phyloP scores from a whole-genome alignment of 2,888 invertebrate species.

The Adelognathus sp. region DNA sequence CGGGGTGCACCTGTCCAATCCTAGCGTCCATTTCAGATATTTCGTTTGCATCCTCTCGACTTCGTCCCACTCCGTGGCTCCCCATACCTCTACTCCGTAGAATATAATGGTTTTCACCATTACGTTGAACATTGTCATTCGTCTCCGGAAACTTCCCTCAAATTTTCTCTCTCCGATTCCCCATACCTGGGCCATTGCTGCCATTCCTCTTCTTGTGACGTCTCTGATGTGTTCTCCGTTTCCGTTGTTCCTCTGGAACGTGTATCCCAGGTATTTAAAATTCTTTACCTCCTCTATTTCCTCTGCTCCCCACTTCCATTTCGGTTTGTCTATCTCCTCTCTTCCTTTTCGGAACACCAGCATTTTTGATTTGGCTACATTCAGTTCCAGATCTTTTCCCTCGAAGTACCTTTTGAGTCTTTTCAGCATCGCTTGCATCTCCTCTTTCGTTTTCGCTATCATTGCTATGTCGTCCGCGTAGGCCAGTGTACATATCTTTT shows the following conservation, averaged over 20 bases:
- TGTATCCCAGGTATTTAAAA: conserved; percentile 51
- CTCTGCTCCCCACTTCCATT: conserved; percentile 41
- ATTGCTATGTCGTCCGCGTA: conserved; percentile 56
- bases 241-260: conserved; percentile 23
- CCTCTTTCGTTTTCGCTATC: conserved; percentile 29
- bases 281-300: conserved; percentile 52
- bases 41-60: conserved; percentile 25
- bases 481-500: conserved; percentile 41
- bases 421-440: conserved; percentile 37
- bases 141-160: conserved; percentile 26
- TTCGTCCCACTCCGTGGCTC: conserved; percentile 25
- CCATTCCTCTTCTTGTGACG: conserved; percentile 17
- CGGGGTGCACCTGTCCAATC: conserved; percentile 20
- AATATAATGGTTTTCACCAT: conserved; percentile 28
- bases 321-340: background rate
- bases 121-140: conserved; percentile 28
- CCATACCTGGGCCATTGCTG: conserved; percentile 33
- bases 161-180: conserved; percentile 33
- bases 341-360: conserved; percentile 8
- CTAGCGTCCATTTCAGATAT: conserved; percentile 31
- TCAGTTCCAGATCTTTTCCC: conserved; percentile 32
- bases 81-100: conserved; percentile 55
- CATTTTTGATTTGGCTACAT: conserved; percentile 44
- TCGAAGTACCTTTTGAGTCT: conserved; percentile 29
- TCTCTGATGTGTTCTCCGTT: conserved; percentile 21